Base-by-base conservation (phyloP, 2,888 invertebrate genomes). In the Drosophila mayaguana region DNA sequence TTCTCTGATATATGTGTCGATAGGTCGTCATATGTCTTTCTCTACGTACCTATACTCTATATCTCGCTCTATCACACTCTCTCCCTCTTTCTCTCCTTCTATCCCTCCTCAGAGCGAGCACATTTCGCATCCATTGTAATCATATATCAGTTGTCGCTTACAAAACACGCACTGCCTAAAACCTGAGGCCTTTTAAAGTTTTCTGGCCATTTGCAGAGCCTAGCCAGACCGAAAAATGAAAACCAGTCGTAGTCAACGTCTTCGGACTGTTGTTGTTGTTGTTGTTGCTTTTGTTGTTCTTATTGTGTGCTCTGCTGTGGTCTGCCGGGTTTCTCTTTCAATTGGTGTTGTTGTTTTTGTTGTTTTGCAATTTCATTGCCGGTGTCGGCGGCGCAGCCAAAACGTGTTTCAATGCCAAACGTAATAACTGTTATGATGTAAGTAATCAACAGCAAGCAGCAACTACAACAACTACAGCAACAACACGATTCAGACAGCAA, bases 381-480 rank as follows among this genome's bases (percentile, higher is more conserved):
- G 89, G 87, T 57, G 65, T 80, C 73, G 72, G 65, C 66, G 40
- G 62, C 63, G 40, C 54, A 66, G 61, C 73, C 75, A 75, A 86
- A 88, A 88, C 86, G 73, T 88, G 86, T 86, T 89, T 89, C 88
- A 89, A 89, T 89, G 88, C 90, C 90, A 89, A 89, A 88, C 85
- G 85, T 88, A 87, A 88, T 85, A 88, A 87, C 85, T 65, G 89
- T 84, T 88, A 86, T 88, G 89, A 88, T 89, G 88, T 89, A 88
- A 88, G 89, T 83, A 46, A 70, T 50, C 53, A 63, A 38, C 59
- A 70, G 63, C 54, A 72, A 70, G 63, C 54, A 72, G 36, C 59
- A 64, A 60, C 53, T 60, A 48, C 55, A 63, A 56, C 65, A 63
- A 61, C 55, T 48, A 57, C 64, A 70, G 55, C 65, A 65, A 57